Conservation (phyloP, 2,797 vertebrate genomes). For the Halcyon badia region DNA sequence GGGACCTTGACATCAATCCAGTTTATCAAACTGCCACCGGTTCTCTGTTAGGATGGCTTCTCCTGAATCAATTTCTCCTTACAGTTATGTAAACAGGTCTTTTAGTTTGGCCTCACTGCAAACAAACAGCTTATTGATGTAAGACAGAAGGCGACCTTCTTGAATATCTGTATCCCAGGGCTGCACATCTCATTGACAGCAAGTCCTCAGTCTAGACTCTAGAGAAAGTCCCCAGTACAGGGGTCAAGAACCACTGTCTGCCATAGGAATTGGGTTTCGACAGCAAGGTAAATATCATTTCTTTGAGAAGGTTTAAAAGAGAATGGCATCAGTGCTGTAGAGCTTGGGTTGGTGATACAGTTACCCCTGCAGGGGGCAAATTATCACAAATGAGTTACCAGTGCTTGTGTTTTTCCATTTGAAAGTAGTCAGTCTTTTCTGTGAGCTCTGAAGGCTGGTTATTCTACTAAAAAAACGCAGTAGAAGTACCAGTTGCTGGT, state of each 20-base stretch:
- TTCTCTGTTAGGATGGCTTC: not conserved
- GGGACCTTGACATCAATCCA: not conserved
- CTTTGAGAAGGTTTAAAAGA: not conserved
- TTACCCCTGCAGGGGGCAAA: not conserved
- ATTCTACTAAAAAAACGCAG: not conserved
- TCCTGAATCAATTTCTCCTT: not conserved
- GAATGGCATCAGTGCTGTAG: rapidly evolving
- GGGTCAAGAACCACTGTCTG: not conserved
- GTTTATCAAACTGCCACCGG: not conserved
- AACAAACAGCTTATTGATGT: not conserved
- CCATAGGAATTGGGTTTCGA: not conserved
- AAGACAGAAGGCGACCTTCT: not conserved
- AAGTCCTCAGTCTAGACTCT: not conserved
- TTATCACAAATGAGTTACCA: not conserved
- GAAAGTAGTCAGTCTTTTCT: not conserved
- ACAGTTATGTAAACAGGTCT: not conserved
- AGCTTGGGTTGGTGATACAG: not conserved
- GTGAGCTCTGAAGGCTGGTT: not conserved
- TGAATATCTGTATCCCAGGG: not conserved
- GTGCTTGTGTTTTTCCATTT: not conserved
- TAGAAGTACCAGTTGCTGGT: not conserved
- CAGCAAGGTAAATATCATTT: not conserved
- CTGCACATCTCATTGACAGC: not conserved
- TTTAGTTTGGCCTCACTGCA: not conserved
- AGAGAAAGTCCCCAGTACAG: not conserved